Conservation (phyloP, 2,888 invertebrate genomes). For the Spisula subtruncata region DNA sequence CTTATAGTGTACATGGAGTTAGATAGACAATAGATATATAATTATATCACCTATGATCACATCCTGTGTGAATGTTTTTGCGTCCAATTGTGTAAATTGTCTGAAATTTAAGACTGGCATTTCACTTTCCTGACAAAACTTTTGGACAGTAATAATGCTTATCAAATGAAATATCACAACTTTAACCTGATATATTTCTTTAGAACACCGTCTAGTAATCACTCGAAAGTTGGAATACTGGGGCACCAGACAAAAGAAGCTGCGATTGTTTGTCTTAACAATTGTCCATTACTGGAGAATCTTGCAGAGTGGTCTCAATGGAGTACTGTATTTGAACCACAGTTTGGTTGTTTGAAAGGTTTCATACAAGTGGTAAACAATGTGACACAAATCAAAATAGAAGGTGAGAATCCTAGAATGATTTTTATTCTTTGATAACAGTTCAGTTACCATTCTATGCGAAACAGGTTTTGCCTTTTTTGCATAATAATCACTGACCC, state of each 20-base stretch:
- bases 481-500: too few species aligned
- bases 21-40: too few species aligned
- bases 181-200: not conserved
- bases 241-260: slow-evolving; percentile 83
- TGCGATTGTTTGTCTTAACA: slow-evolving; percentile 85
- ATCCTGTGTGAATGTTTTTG: too few species aligned
- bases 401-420: slow-evolving; percentile 74
- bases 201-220: slow-evolving; percentile 29
- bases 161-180: too few species aligned
- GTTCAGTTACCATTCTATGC: not conserved
- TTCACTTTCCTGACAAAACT: too few species aligned
- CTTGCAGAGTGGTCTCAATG: slow-evolving; percentile 85
- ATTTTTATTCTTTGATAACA: not conserved
- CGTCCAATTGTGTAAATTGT: too few species aligned
- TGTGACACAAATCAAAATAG: slow-evolving; percentile 72
- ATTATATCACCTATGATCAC: too few species aligned
- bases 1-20: too few species aligned
- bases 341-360: slow-evolving; percentile 84
- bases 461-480: not conserved
- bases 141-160: too few species aligned
- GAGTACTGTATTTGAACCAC: slow-evolving; percentile 85
- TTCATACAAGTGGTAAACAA: slow-evolving; percentile 83
- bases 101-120: too few species aligned
- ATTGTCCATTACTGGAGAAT: slow-evolving; percentile 86
- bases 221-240: slow-evolving; percentile 79